Evolutionary conservation across 2,113 vertebrate genomes (phyloP), one percentile per base, ranked within the genome.

Genomic region (Trematocara nigrifrons): DNA sequence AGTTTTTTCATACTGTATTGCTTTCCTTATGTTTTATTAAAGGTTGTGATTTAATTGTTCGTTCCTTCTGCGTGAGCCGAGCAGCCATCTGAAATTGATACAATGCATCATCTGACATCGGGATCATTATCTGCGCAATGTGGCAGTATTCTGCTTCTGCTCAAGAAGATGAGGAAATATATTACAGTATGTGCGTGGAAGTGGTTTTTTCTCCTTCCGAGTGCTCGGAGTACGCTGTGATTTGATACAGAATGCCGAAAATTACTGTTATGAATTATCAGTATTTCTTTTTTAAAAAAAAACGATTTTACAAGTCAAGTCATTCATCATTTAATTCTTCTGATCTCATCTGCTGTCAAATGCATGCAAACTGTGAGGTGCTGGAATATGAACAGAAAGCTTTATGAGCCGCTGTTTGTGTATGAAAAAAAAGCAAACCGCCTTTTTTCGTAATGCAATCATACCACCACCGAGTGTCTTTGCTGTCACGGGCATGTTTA

Each of bases 21-120:
- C 74, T 79, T 77, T 89, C 83, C 81, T 81, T 91, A 88, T 93
- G 85, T 93, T 95, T 93, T 91, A 92, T 93, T 94, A 91, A 92
- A 93, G 82, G 85, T 89, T 94, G 83, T 87, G 89, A 91, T 94
- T 92, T 88, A 80, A 92, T 92, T 88, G 71, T 81, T 83, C 88
- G 91, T 89, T 85, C 22, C 45, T 53, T 74, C 83, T 90, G 86
- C 64, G 18, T 84, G 49, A 45, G 35, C 38, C 54, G 85, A 84
- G 82, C 82, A 10, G 35, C 45, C 47, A 56, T 87, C 84, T 81
- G 64, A 94, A 94, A 93, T 93, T 90, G 87, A 91, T 81, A 61
- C 57, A 22, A 91, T 93, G 89, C 85, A 93, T 95, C 90, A 90
- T 87, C 86, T 90, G 84, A 85, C 78, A 71, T 22, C 10, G 51